phyloP scores from a whole-genome alignment of 2,888 invertebrate genomes.

The Ophion obscuratus region DNA sequence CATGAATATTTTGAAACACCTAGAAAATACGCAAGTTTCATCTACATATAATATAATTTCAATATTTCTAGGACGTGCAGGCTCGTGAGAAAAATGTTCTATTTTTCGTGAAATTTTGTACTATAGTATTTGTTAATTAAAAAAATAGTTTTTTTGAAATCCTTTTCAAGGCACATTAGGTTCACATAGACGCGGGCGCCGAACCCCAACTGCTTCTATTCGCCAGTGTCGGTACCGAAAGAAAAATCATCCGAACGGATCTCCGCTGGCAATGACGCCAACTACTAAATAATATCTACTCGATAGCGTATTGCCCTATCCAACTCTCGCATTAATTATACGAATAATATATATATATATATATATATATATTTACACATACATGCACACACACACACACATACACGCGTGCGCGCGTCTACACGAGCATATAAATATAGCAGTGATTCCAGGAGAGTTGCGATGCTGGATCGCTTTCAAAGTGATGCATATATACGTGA shows the following conservation, averaged over 20 bases:
- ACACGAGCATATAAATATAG: background rate
- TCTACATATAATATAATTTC: no score
- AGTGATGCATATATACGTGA: slow-evolving; percentile 9
- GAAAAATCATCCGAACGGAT: background rate
- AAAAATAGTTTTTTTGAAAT: no score
- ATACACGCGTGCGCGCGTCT: background rate
- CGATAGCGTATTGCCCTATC: slow-evolving; percentile 40
- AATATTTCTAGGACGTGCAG: no score
- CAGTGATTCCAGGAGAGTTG: slow-evolving; percentile 42
- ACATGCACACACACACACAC: background rate
- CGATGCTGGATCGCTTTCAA: slow-evolving; percentile 38
- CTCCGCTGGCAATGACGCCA: background rate
- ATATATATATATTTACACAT: background rate
- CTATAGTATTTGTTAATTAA: no score
- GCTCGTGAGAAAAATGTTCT: no score
- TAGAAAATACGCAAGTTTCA: no score
- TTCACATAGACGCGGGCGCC: no score
- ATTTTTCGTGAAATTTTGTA: no score
- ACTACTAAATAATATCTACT: slow-evolving; percentile 23
- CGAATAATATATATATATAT: background rate
- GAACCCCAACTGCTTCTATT: no score
- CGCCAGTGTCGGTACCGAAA: background rate
- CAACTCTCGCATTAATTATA: slow-evolving; percentile 49
- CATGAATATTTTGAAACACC: no score
- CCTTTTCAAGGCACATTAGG: no score